Evolutionary conservation across 2,888 invertebrate genomes (phyloP).

Genomic region (Apeira syringaria): DNA sequence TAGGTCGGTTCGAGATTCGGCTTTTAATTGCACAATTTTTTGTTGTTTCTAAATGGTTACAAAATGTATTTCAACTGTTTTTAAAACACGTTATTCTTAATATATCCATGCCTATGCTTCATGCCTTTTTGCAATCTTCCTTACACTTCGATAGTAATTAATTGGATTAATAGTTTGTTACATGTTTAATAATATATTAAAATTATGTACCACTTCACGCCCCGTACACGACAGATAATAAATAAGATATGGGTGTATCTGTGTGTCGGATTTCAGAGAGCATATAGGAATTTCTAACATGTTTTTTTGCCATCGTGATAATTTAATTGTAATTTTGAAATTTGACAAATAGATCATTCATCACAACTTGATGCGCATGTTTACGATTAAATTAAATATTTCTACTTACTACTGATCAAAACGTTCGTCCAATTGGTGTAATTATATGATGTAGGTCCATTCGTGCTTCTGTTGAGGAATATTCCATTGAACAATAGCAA

Average conservation of each 20-base stretch:
- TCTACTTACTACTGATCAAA: slow-evolving; percentile 31
- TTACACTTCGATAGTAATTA: background rate
- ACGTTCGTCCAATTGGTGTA: slow-evolving; percentile 33
- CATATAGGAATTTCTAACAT: too few species aligned
- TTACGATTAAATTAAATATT: background rate
- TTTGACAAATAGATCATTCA: too few species aligned
- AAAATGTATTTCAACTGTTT: slow-evolving; percentile 24
- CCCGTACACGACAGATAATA: slow-evolving; percentile 1
- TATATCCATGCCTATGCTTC: background rate
- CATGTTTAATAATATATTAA: background rate
- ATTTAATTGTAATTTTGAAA: too few species aligned
- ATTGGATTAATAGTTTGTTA: background rate
- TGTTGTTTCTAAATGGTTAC: slow-evolving; percentile 31
- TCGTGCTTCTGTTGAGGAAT: slow-evolving; percentile 42
- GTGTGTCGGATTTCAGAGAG: too few species aligned
- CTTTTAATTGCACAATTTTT: slow-evolving; percentile 31
- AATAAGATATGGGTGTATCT: too few species aligned
- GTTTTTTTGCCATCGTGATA: too few species aligned
- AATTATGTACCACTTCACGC: slow-evolving; percentile 6
- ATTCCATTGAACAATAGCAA: slow-evolving; percentile 47
- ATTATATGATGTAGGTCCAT: slow-evolving; percentile 40
- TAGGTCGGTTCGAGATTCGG: slow-evolving; percentile 32
- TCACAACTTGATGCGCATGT: background rate
- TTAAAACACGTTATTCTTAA: slow-evolving; percentile 17
- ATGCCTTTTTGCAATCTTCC: background rate